These are phyloP conservation scores for Numenius arquata DNA, from an alignment of 2,113 vertebrate species.

Conservation along the genomic window DNA sequence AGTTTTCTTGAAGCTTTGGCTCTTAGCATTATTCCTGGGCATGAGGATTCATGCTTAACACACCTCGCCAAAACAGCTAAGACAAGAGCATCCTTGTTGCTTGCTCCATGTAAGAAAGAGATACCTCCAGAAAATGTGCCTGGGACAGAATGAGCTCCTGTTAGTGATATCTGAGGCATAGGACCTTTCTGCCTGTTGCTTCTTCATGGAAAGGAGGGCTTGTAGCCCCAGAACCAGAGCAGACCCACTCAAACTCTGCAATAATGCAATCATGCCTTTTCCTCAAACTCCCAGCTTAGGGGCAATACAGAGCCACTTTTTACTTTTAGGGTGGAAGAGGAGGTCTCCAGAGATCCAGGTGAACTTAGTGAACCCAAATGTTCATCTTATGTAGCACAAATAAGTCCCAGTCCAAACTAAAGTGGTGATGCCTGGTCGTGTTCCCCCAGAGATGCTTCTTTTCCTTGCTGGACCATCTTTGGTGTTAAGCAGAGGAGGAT, in stretches of 20 bases:
- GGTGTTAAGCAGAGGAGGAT: background rate
- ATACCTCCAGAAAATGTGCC: background rate
- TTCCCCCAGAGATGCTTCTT: background rate
- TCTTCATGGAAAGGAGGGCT: background rate
- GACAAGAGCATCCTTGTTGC: background rate
- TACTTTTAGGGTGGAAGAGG: background rate
- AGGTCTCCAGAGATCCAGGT: background rate
- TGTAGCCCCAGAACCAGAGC: background rate
- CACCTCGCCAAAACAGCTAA: background rate
- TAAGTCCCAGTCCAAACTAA: background rate
- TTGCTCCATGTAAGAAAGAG: background rate
- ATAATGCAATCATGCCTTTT: background rate
- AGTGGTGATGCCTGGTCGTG: rapidly evolving
- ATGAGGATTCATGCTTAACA: background rate
- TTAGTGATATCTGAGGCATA: background rate
- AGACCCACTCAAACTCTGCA: background rate
- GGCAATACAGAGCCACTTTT: background rate
- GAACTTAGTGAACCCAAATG: background rate
- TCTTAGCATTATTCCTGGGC: background rate
- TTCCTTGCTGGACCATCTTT: background rate
- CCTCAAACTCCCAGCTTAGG: background rate
- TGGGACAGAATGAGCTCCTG: background rate
- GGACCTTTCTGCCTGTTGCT: background rate
- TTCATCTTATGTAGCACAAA: background rate
- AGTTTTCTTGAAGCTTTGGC: background rate